phyloP scores from a whole-genome alignment of 2,888 invertebrate genomes.

The Rhogogaster chlorosoma region DNA sequence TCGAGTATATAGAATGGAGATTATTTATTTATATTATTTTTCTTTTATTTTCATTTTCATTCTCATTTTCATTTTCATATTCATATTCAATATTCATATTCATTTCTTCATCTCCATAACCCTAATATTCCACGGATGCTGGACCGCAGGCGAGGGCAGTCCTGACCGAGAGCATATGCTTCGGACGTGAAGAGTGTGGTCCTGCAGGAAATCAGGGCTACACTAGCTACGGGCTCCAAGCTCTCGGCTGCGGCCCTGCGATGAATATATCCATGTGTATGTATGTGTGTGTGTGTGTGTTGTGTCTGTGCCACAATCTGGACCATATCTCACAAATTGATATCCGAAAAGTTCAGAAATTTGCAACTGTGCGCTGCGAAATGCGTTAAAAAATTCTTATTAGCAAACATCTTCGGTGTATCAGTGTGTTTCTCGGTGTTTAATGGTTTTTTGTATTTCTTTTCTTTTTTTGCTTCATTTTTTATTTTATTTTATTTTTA shows the following conservation, averaged over 20 bases:
- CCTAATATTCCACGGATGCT: constrained; percentile 12
- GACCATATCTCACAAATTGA: not conserved
- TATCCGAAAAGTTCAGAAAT: not conserved
- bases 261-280: constrained; percentile 19
- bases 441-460: not conserved
- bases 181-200: constrained; percentile 50
- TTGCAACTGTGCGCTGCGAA: constrained; percentile 16
- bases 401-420: constrained; percentile 4
- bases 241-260: constrained; percentile 43
- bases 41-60: not conserved
- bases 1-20: not conserved
- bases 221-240: constrained; percentile 44
- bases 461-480: not conserved
- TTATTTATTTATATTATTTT: not conserved
- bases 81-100: not conserved
- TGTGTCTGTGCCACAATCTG: not conserved
- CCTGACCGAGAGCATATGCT: constrained; percentile 40
- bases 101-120: not conserved
- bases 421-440: not conserved
- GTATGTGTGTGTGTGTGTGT: constrained; percentile 13
- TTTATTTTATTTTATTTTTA: too few species aligned
- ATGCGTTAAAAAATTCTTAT: constrained; percentile 21
- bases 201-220: constrained; percentile 50
- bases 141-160: constrained; percentile 45
- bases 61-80: not conserved